Evolutionary conservation across 2,888 invertebrate species (phyloP).

Genomic region (Tricholauxania praeusta): DNA sequence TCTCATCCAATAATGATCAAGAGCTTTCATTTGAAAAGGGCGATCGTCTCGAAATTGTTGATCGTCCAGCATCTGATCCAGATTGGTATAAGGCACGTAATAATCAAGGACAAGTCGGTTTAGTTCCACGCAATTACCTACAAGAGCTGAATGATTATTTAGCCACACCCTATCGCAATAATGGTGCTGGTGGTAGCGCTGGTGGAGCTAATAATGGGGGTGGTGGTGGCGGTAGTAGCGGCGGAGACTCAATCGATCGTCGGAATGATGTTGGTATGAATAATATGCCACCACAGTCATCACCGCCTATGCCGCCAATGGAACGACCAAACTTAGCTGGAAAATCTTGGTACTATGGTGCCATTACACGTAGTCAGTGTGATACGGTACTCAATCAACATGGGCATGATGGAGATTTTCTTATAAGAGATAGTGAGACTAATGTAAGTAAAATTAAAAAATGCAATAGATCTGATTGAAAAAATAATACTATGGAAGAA

Average conservation of each 20-base stretch:
- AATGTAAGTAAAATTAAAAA: conserved; percentile 80
- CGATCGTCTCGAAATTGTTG: conserved; percentile 94
- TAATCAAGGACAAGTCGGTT: conserved; percentile 89
- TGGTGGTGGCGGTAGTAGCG: conserved; percentile 62
- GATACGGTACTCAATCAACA: conserved; percentile 94
- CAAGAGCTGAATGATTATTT: conserved; percentile 92
- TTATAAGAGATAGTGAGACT: conserved; percentile 98
- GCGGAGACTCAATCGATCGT: conserved; percentile 69
- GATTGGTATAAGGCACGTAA: conserved; percentile 98
- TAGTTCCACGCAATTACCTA: conserved; percentile 95
- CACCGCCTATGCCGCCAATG: conserved; percentile 62
- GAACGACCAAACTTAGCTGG: conserved; percentile 80
- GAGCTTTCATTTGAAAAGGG: conserved; percentile 97
- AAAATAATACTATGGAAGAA: too few relatives aligned
- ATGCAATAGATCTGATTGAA: not conserved
- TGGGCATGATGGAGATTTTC: conserved; percentile 98
- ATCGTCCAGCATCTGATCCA: conserved; percentile 96
- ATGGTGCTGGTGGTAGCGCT: conserved; percentile 68
- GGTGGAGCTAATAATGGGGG: conserved; percentile 61
- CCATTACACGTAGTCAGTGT: conserved; percentile 95
- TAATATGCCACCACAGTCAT: conserved; percentile 65
- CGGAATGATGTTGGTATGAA: conserved; percentile 70
- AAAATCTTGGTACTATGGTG: conserved; percentile 98
- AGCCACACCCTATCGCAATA: conserved; percentile 81
- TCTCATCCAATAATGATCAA: conserved; percentile 93